Conservation (phyloP, 2,113 vertebrate genomes). For the Scomber scombrus region DNA sequence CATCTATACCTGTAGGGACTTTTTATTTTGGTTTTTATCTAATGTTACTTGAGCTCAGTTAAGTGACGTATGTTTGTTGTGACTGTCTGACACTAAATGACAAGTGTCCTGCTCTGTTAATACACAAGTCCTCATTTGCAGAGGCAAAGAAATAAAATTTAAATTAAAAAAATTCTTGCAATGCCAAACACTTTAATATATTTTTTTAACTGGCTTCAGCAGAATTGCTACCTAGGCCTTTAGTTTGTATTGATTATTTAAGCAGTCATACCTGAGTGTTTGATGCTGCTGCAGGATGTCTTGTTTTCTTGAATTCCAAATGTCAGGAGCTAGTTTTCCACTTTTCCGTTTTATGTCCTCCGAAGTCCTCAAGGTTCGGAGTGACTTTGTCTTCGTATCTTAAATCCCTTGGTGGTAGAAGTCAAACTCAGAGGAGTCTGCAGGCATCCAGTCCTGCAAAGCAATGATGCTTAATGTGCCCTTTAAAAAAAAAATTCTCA, state of each 20-base stretch:
- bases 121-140: conserved; percentile 18
- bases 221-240: neutral
- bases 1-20: conserved; percentile 32
- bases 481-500: conserved; percentile 17
- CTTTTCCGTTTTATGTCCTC: conserved; percentile 33
- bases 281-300: conserved; percentile 41
- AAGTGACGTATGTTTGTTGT: conserved; percentile 64
- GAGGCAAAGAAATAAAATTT: neutral
- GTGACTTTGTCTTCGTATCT: conserved; percentile 52
- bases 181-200: conserved; percentile 28
- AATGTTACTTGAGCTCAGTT: conserved; percentile 46
- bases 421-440: conserved; percentile 57
- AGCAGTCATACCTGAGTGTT: conserved; percentile 66
- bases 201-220: neutral
- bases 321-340: conserved; percentile 38
- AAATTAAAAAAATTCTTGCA: conserved; percentile 1
- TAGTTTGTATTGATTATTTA: neutral
- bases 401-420: conserved; percentile 44
- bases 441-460: conserved; percentile 42
- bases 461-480: conserved; percentile 38
- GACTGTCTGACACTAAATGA: conserved; percentile 61
- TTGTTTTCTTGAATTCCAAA: conserved; percentile 47
- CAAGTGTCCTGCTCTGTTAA: conserved; percentile 53
- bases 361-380: conserved; percentile 32
- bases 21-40: conserved; percentile 47